phyloP scores from a whole-genome alignment of 2,888 invertebrate species.

The Hirtodrosophila cameraria region DNA sequence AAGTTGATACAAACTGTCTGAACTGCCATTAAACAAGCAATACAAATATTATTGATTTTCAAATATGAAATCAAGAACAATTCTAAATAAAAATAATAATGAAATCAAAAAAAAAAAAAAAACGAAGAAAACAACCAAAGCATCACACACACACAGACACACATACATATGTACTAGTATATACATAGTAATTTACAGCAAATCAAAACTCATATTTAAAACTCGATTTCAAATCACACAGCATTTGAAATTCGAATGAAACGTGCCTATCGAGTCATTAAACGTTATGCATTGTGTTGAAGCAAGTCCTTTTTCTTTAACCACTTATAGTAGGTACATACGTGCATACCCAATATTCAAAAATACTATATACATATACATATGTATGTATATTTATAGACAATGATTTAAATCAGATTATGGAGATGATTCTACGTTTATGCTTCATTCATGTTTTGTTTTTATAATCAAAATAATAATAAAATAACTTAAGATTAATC shows the following conservation, averaged over 20 bases:
- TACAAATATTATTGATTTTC: conserved; percentile 46
- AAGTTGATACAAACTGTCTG: conserved; percentile 58
- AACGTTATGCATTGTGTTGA: conserved; percentile 30
- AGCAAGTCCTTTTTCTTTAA: conserved; percentile 12
- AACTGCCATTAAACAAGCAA: conserved; percentile 77
- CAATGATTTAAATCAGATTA: not conserved
- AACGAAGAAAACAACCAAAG: too few species aligned
- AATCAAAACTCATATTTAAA: too few species aligned
- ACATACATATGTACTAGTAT: conserved; percentile 43
- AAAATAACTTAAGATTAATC: too few species aligned
- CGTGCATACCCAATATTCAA: conserved; percentile 3
- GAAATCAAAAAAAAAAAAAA: too few species aligned
- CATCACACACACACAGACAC: conserved; percentile 11
- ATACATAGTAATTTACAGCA: conserved; percentile 11
- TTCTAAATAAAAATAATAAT: conserved; percentile 17
- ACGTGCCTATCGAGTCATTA: conserved; percentile 25
- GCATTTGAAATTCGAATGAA: conserved; percentile 12
- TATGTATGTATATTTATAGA: not conserved
- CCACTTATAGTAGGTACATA: not conserved
- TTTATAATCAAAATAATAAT: too few species aligned
- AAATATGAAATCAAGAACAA: conserved; percentile 39
- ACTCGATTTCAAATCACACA: not conserved
- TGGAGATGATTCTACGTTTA: conserved; percentile 4
- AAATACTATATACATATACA: too few species aligned
- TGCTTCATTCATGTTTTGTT: not conserved